Conservation (phyloP, 1,140 invertebrate species). For the Lucilia cuprina region DNA sequence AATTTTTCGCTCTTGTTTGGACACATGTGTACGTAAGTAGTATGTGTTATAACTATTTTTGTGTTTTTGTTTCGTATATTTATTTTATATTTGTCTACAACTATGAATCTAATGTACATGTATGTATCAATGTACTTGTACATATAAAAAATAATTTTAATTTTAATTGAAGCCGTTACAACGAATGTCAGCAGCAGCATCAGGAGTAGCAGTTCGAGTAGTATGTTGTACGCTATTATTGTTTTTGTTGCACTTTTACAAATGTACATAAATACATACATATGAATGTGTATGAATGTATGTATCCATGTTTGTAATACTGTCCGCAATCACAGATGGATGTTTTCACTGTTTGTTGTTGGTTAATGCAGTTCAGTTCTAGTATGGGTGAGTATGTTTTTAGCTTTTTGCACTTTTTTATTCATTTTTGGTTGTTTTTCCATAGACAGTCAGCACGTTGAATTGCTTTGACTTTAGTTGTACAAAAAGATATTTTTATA, state of each 20-base stretch:
- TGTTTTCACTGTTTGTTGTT: conserved; percentile 5
- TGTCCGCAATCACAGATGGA: conserved; percentile 25
- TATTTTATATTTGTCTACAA: neutral
- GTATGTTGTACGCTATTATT: neutral
- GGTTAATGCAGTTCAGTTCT: neutral
- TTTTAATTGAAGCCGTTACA: conserved; percentile 39
- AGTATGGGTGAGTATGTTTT: neutral
- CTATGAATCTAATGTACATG: neutral
- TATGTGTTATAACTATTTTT: too few relatives aligned
- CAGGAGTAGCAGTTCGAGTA: neutral
- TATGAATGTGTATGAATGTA: neutral
- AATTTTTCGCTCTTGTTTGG: conserved; percentile 36
- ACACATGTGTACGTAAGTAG: conserved; percentile 1
- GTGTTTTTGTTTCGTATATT: neutral
- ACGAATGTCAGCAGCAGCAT: conserved; percentile 17
- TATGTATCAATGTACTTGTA: neutral
- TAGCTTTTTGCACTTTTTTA: neutral
- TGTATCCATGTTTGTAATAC: neutral
- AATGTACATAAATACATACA: neutral
- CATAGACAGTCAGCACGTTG: neutral
- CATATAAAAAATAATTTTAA: conserved; percentile 35
- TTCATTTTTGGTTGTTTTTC: neutral
- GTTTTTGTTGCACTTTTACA: neutral
- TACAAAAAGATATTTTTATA: neutral
- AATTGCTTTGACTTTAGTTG: conserved; percentile 6